phyloP scores from a whole-genome alignment of 2,888 invertebrate species.

The Zygothrica quintamaculata region DNA sequence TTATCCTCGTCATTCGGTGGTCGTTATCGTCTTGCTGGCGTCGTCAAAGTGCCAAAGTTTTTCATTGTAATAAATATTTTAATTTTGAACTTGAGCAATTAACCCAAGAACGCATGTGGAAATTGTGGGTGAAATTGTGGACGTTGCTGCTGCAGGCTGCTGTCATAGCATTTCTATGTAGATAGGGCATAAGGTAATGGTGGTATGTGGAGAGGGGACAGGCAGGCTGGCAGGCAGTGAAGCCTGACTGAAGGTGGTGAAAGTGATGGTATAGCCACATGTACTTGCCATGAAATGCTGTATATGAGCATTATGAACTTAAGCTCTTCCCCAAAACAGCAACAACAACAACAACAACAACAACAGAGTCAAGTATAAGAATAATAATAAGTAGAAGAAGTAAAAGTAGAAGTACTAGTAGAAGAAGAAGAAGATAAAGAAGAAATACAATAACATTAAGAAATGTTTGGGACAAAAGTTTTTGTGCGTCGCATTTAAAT shows the following conservation, averaged over 20 bases:
- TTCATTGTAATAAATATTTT: slow-evolving; percentile 78
- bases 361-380: slow-evolving; percentile 22
- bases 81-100: slow-evolving; percentile 80
- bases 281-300: slow-evolving; percentile 18
- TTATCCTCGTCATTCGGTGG: not conserved
- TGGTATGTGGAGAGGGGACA: no score
- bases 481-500: slow-evolving; percentile 74
- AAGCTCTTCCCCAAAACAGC: slow-evolving; percentile 44
- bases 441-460: slow-evolving; percentile 71
- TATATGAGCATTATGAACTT: slow-evolving; percentile 73
- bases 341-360: slow-evolving; percentile 18
- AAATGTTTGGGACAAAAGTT: slow-evolving; percentile 52
- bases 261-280: slow-evolving; percentile 7
- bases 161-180: slow-evolving; percentile 53
- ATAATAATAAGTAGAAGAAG: not conserved
- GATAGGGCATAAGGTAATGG: no score
- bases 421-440: slow-evolving; percentile 68
- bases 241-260: no score
- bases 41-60: slow-evolving; percentile 79
- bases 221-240: no score
- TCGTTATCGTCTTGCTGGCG: slow-evolving; percentile 70
- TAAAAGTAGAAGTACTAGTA: not conserved
- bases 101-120: slow-evolving; percentile 75
- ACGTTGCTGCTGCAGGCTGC: slow-evolving; percentile 9
- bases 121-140: slow-evolving; percentile 25